These are phyloP conservation scores for Albula glossodonta DNA, from an alignment of 2,113 vertebrate genomes.

Conservation along the genomic window DNA sequence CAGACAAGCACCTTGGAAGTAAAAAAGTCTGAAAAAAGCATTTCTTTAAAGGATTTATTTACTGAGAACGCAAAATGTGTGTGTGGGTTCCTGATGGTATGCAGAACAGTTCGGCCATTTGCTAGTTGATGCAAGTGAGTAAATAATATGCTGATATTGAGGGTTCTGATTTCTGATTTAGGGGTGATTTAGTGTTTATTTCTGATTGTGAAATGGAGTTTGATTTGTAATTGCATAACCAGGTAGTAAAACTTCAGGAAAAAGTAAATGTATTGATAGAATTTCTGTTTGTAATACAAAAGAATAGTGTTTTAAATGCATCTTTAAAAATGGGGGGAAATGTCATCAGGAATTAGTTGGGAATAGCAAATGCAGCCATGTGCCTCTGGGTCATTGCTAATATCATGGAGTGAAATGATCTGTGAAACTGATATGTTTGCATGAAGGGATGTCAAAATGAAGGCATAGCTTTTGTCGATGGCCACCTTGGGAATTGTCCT, in stretches of 20 bases:
- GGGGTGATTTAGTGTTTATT: neutral
- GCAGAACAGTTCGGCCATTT: conserved; percentile 19
- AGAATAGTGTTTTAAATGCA: neutral
- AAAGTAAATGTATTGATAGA: neutral
- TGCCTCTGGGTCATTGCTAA: conserved; percentile 19
- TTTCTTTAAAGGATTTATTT: conserved; percentile 36
- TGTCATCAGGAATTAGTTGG: neutral
- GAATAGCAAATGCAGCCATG: neutral
- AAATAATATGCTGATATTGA: conserved; percentile 37
- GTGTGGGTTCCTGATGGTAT: conserved; percentile 13
- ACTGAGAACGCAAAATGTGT: conserved; percentile 13
- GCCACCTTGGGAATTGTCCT: conserved; percentile 37
- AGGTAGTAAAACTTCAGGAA: neutral
- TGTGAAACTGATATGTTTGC: conserved; percentile 36
- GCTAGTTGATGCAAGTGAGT: conserved; percentile 39
- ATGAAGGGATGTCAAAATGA: conserved; percentile 35
- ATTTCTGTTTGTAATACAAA: neutral
- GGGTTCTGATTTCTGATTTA: neutral
- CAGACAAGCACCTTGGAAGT: conserved; percentile 28
- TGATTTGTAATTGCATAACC: neutral
- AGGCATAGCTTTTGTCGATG: conserved; percentile 24
- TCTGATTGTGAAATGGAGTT: neutral
- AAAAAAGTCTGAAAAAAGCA: conserved; percentile 30
- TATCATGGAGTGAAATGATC: conserved; percentile 41
- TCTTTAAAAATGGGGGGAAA: neutral